Evolutionary conservation across 2,113 vertebrate genomes (phyloP).

Genomic region (Arizona elegans): DNA sequence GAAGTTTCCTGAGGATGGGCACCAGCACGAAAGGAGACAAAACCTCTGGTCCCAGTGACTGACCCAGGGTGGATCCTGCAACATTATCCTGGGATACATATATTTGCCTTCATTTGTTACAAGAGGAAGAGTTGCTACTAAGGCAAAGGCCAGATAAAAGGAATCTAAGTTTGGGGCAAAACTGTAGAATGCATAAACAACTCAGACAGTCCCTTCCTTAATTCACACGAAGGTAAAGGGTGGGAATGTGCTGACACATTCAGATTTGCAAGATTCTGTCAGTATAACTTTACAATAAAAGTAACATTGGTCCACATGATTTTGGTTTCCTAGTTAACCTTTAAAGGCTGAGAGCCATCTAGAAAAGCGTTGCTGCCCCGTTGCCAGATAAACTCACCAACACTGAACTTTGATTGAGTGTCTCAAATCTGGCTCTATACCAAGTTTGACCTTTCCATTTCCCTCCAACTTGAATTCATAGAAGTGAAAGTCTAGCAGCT

Average conservation of each 20-base stretch:
- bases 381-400: neutral
- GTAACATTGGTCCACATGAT: neutral
- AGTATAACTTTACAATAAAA: neutral
- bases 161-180: neutral
- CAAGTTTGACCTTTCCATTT: neutral
- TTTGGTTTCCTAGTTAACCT: neutral
- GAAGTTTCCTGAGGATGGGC: neutral
- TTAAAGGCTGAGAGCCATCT: neutral
- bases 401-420: neutral
- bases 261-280: neutral
- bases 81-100: neutral
- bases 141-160: neutral
- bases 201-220: neutral
- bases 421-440: neutral
- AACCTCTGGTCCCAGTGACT: neutral
- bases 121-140: neutral
- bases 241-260: neutral
- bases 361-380: neutral
- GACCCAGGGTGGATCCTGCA: neutral
- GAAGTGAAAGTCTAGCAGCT: neutral
- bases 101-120: neutral
- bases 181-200: neutral
- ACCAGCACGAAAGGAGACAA: neutral
- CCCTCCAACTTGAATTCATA: neutral
- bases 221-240: neutral